These are phyloP conservation scores for Tapirus indicus DNA, from an alignment of 2,797 vertebrate genomes.

Conservation along the genomic window DNA sequence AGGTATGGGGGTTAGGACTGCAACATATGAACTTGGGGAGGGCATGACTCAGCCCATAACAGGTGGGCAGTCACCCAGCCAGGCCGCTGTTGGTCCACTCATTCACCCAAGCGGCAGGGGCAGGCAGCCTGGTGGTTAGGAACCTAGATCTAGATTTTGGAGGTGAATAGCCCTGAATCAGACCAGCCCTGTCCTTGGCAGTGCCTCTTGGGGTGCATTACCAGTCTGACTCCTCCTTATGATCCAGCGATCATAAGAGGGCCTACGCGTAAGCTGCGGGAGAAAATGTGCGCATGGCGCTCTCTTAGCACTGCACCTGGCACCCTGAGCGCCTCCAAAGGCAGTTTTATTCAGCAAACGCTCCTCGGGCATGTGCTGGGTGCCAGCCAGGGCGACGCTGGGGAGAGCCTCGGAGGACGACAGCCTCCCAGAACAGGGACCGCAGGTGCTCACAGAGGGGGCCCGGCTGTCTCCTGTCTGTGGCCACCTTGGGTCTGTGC, in stretches of 20 bases:
- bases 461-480: accelerated
- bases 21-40: neutral
- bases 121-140: neutral
- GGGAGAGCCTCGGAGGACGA: neutral
- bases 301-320: accelerated
- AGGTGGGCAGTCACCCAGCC: neutral
- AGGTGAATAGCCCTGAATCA: neutral
- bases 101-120: accelerated
- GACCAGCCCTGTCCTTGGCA: neutral
- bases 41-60: neutral
- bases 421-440: neutral
- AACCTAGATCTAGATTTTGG: neutral
- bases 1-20: neutral
- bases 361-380: neutral
- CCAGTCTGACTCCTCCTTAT: neutral
- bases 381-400: neutral
- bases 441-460: neutral
- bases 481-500: neutral
- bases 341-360: neutral
- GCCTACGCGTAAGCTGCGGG: too few species aligned
- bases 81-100: neutral
- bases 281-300: neutral
- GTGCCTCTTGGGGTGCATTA: accelerated
- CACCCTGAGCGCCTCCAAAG: too few species aligned
- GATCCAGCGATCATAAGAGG: accelerated